phyloP scores from a whole-genome alignment of 2,113 vertebrate genomes.

The Mionectes macconnelli region DNA sequence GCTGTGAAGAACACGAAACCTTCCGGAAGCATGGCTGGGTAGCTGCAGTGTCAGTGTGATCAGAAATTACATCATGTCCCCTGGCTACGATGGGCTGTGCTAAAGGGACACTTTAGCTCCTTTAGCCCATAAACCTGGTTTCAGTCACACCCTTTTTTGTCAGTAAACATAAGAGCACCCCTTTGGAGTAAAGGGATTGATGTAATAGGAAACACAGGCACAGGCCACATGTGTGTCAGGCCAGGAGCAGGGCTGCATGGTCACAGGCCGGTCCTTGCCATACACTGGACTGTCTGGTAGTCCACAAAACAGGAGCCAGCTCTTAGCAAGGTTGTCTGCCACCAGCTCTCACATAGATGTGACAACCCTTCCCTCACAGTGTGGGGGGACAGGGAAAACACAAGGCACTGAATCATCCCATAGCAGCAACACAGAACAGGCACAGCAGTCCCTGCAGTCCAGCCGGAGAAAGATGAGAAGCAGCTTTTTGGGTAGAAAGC shows the following conservation, averaged over 20 bases:
- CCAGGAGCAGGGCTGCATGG: neutral
- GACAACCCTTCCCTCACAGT: neutral
- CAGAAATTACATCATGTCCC: neutral
- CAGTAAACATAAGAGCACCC: neutral
- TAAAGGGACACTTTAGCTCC: neutral
- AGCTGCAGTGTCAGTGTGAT: rapidly evolving
- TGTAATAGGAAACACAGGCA: neutral
- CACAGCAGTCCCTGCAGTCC: neutral
- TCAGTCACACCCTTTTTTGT: neutral
- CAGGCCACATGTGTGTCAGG: neutral
- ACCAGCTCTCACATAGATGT: neutral
- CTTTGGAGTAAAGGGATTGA: neutral
- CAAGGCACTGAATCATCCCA: neutral
- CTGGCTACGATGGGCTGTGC: neutral
- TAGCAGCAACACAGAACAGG: neutral
- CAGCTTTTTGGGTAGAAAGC: neutral
- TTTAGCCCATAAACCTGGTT: neutral
- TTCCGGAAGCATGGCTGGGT: neutral
- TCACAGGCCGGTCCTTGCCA: neutral
- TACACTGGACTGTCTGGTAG: neutral
- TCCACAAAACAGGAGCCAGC: neutral
- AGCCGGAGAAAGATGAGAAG: neutral
- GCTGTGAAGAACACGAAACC: neutral
- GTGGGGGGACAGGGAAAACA: rapidly evolving
- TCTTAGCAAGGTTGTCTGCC: neutral